Evolutionary conservation across 35 echinoderm and acorn worm genomes (phyloP).

Genomic region (Apostichopus californicus): DNA sequence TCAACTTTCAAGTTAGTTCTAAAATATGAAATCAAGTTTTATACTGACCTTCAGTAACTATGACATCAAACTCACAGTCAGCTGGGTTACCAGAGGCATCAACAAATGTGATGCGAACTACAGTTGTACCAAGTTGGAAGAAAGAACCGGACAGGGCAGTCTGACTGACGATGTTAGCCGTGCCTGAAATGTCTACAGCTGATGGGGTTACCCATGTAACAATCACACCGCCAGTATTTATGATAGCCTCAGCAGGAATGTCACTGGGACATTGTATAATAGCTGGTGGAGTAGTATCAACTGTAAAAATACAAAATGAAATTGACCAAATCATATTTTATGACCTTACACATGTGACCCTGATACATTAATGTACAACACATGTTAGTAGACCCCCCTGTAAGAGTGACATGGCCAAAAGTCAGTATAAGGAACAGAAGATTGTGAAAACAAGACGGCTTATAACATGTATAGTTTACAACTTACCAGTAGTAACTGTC

Average conservation of each 20-base stretch:
- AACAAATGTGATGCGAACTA: conserved; percentile 6
- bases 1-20: not conserved
- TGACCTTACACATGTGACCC: not conserved
- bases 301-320: not conserved
- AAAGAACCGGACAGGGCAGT: not conserved
- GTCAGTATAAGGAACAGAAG: not conserved
- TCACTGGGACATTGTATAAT: conserved; percentile 58
- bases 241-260: conserved; percentile 42
- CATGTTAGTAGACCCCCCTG: too few species aligned
- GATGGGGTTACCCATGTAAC: conserved; percentile 26
- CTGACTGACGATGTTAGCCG: not conserved
- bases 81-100: conserved; percentile 32
- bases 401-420: not conserved
- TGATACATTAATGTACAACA: too few species aligned
- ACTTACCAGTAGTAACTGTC: conserved; percentile 8
- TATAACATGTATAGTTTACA: not conserved
- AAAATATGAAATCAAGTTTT: not conserved
- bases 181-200: conserved; percentile 22
- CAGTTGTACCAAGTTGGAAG: conserved; percentile 22
- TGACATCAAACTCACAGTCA: conserved; percentile 15
- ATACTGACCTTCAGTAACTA: conserved; percentile 8
- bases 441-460: not conserved
- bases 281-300: conserved; percentile 28
- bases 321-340: not conserved
- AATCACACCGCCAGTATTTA: conserved; percentile 24